phyloP scores from a whole-genome alignment of 2,113 vertebrate species.

The Orcinus orca region DNA sequence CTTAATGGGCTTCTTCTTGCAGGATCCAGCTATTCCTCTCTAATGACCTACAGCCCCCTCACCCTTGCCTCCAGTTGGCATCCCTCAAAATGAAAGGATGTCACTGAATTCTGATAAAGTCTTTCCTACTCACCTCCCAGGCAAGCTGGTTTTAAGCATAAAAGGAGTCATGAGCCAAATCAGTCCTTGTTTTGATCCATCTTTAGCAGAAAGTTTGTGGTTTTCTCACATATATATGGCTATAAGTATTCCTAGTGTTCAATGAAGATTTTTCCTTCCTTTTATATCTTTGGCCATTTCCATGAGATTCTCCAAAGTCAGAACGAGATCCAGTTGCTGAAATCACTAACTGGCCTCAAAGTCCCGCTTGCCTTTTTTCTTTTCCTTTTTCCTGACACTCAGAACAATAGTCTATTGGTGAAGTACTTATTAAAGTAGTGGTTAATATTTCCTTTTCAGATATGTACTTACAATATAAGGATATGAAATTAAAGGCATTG shows the following conservation, averaged over 20 bases:
- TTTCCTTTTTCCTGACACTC: neutral
- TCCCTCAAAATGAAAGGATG: neutral
- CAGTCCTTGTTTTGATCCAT: neutral
- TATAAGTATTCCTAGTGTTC: neutral
- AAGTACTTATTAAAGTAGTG: neutral
- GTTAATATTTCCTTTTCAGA: conserved; percentile 19
- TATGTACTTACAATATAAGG: neutral
- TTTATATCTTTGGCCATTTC: neutral
- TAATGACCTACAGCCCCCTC: neutral
- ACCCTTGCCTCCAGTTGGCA: neutral
- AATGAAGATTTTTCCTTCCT: neutral
- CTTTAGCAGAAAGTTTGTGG: neutral
- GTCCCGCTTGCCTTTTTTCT: neutral
- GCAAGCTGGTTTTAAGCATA: neutral
- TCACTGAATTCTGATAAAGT: neutral
- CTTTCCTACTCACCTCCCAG: neutral
- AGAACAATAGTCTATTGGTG: neutral
- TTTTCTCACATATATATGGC: neutral
- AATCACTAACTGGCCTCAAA: neutral
- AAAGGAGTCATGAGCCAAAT: neutral
- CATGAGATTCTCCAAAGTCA: neutral
- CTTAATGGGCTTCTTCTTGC: neutral
- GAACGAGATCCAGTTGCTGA: neutral
- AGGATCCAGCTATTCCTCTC: neutral
- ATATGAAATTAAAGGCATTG: neutral